phyloP scores from a whole-genome alignment of 92 coral and sea anemone species.

The Actinostola sp. region DNA sequence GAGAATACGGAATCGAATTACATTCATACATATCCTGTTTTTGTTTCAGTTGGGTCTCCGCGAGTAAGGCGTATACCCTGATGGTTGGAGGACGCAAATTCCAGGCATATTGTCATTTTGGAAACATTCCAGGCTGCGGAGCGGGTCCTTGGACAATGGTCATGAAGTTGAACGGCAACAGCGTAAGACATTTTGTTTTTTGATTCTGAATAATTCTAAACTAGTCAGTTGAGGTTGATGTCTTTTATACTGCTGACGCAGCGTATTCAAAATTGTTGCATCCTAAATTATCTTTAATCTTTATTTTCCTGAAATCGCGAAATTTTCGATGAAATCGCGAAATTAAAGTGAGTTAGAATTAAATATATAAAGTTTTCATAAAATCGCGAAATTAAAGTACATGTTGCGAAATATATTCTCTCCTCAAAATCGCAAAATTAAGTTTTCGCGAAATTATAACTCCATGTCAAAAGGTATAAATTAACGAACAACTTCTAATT shows the following conservation, averaged over 20 bases:
- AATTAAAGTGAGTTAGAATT: neutral
- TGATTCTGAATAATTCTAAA: neutral
- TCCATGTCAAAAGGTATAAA: no score
- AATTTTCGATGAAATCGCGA: neutral
- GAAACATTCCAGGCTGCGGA: slow-evolving; percentile 15
- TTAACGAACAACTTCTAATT: no score
- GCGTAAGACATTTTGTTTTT: neutral
- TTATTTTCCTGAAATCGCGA: no score
- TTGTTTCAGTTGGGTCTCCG: neutral
- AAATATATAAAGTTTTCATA: neutral
- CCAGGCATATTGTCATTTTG: slow-evolving; percentile 34
- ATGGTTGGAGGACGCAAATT: slow-evolving; percentile 1
- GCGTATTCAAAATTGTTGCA: no score
- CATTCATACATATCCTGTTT: no score
- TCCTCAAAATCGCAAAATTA: no score
- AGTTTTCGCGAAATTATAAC: no score
- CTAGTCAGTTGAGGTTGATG: neutral
- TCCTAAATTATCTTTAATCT: no score
- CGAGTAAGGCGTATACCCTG: neutral
- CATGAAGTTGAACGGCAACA: slow-evolving; percentile 29
- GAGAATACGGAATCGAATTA: no score
- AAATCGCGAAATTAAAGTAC: neutral
- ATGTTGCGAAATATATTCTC: no score
- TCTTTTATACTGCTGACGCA: neutral
- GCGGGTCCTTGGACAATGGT: slow-evolving; percentile 34